Conservation (phyloP, 2,888 invertebrate species). For the Drosophila meridionalis region DNA sequence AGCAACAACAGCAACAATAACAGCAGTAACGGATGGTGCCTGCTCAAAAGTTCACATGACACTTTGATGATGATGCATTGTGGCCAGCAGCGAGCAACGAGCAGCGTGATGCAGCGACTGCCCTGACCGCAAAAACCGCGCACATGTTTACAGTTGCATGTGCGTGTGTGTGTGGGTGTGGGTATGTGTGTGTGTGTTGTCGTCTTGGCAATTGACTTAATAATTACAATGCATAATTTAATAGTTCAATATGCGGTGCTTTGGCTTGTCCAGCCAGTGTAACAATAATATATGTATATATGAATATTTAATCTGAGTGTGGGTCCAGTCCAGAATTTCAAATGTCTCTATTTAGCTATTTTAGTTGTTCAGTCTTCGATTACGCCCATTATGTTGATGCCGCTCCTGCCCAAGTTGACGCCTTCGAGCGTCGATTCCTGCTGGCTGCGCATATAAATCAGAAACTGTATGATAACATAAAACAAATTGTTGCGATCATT, state of each 20-base stretch:
- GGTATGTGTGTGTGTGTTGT: conserved; percentile 5
- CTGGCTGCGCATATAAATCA: conserved; percentile 90
- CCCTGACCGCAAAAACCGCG: conserved; percentile 64
- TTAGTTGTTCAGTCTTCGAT: conserved; percentile 86
- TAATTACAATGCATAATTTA: conserved; percentile 75
- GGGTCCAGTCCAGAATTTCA: conserved; percentile 24
- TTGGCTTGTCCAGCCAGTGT: conserved; percentile 1
- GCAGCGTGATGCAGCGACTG: conserved; percentile 6
- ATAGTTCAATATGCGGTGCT: conserved; percentile 42
- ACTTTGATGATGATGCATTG: conserved; percentile 52
- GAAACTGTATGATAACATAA: conserved; percentile 93
- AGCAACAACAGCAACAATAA: conserved; percentile 18
- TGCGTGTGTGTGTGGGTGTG: conserved; percentile 23
- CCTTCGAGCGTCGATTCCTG: conserved; percentile 91
- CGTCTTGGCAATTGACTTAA: conserved; percentile 60
- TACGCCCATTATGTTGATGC: conserved; percentile 94
- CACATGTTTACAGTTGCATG: conserved; percentile 46
- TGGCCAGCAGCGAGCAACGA: conserved; percentile 23
- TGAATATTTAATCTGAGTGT: conserved; percentile 12
- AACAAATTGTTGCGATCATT: conserved; percentile 95
- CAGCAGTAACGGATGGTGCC: conserved; percentile 25
- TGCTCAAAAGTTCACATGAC: conserved; percentile 58
- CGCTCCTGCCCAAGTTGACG: conserved; percentile 91
- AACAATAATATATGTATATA: conserved; percentile 22
- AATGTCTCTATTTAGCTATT: conserved; percentile 1